Conservation (phyloP, 2,113 vertebrate species). For the Hystrix brachyura region DNA sequence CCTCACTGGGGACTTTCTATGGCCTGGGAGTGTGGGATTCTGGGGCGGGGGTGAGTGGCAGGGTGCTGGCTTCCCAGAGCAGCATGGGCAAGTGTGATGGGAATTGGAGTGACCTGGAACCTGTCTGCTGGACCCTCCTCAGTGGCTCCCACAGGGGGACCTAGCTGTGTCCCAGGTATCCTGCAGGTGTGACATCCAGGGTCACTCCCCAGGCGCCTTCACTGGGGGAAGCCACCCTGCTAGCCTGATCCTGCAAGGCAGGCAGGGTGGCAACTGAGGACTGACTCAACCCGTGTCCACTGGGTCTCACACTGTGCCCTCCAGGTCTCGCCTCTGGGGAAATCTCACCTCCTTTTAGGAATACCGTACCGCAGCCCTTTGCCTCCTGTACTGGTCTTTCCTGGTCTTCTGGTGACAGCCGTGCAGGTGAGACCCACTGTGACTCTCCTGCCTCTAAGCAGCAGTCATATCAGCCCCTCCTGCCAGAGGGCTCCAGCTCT, state of each 20-base stretch:
- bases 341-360: background rate
- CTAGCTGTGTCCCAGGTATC: too few species aligned
- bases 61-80: background rate
- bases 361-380: background rate
- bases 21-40: rapidly evolving
- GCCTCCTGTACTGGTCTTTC: background rate
- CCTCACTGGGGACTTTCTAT: background rate
- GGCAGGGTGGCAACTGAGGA: background rate
- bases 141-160: background rate
- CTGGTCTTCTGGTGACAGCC: background rate
- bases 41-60: rapidly evolving
- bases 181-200: background rate
- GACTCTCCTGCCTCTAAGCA: background rate
- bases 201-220: background rate
- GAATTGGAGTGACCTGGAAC: background rate
- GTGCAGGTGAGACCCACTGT: background rate
- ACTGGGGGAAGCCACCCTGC: too few species aligned
- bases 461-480: background rate
- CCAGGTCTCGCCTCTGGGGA: too few species aligned
- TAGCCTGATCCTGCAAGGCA: background rate
- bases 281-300: background rate
- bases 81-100: background rate
- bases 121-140: background rate
- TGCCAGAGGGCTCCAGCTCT: background rate
- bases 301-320: background rate